phyloP scores from a whole-genome alignment of 2,113 vertebrate species.

The Daboia siamensis region DNA sequence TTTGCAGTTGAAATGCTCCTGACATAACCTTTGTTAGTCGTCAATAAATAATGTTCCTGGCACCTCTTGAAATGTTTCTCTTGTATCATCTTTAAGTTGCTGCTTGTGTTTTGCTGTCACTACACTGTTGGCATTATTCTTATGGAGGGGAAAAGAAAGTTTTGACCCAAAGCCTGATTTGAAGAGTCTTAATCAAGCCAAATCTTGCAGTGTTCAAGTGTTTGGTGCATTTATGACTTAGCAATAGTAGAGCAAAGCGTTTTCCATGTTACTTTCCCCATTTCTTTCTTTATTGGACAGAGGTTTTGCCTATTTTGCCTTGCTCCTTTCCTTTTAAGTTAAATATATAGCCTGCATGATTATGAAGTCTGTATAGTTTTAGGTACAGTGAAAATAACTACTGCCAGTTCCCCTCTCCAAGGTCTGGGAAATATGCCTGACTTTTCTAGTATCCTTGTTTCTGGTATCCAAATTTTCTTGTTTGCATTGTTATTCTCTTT shows the following conservation, averaged over 20 bases:
- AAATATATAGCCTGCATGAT: not conserved
- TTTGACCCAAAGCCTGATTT: not conserved
- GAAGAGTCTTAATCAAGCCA: not conserved
- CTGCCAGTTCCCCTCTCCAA: not conserved
- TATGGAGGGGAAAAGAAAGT: not conserved
- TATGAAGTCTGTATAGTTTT: not conserved
- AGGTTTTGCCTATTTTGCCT: not conserved
- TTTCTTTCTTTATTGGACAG: not conserved
- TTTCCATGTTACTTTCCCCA: not conserved
- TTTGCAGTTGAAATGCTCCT: not conserved
- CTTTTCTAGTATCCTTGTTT: not conserved
- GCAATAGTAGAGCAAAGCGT: not conserved
- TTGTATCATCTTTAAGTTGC: not conserved
- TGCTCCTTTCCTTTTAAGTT: not conserved
- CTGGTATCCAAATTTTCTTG: not conserved
- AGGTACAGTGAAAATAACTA: not conserved
- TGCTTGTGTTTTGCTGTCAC: not conserved
- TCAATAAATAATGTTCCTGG: constrained; percentile 20
- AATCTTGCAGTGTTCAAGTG: not conserved
- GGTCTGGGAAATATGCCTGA: not conserved
- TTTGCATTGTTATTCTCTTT: not conserved
- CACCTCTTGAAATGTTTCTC: not conserved
- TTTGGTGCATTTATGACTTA: not conserved
- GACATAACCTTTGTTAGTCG: not conserved
- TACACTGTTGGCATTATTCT: not conserved